Base-by-base conservation (phyloP, 2,113 vertebrate species). In the Echinops telfairi region DNA sequence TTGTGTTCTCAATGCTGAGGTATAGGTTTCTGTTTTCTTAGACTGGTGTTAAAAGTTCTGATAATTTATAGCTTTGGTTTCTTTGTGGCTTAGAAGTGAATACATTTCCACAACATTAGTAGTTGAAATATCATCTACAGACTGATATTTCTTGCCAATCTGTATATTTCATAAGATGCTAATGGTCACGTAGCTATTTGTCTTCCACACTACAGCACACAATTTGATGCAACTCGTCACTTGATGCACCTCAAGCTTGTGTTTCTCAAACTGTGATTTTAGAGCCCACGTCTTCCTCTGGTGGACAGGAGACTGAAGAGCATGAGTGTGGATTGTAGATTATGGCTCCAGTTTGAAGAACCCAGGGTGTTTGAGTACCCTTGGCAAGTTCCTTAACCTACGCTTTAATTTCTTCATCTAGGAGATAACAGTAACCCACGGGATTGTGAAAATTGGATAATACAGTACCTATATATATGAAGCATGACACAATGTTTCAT, bases 41-140 rank as follows among this genome's bases (percentile, higher is more conserved):
- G 36, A 90, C 15, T 70, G 2, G 15, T 89, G 16, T 87, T 93
- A 90, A 92, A 53, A 84, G 53, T 68, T 81, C 91, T 91, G 23
- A n/a, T 94, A 43, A 33, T 58, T n/a, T 88, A 23, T 77, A 88
- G 80, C 31, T 66, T 95, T 87, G 57, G n/a, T 92, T 91, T 73
- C 66, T 29, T 84, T 22, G 20, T 75, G 77, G 15, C 33, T 90
- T 90, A 84, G 25, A 82, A 93, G n/a, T 88, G 68, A 81, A 58
- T 92, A 70, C 57, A 20, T 83, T 57, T 77, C 90, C 36, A 33
- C 40, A 43, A 33, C 40, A 57, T 0, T 94, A 58, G 36, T 75
- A 23, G 77, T 70, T 36, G 10, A 62, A 29, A 83, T 22, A 47
- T 71, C 68, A 58, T 58, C 38, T 86, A 33, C 38, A 83, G 82